Percentiles rank a stretch among this genome's conserved stretches.
phyloP scores from a whole-genome alignment of 1,140 invertebrate species.

The Manduca sexta region DNA sequence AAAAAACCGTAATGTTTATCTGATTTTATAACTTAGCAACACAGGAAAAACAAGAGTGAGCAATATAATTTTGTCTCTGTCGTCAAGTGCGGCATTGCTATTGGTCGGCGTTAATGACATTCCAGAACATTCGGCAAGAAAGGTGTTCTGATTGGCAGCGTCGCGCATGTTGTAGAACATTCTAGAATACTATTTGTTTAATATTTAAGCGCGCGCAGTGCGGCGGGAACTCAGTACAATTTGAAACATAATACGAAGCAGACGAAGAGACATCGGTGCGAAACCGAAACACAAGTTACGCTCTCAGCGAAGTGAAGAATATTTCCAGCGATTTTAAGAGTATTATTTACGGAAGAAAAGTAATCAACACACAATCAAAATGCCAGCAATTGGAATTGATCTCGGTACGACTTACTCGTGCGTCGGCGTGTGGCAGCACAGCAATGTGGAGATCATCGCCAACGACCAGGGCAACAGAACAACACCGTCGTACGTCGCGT shows the following conservation, averaged over 20 bases:
- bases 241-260: constrained; percentile 46
- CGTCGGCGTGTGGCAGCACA: constrained; percentile 90
- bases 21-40: background rate
- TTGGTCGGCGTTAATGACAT: constrained; percentile 22
- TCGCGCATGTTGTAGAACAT: constrained; percentile 27
- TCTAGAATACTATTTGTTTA: constrained; percentile 37
- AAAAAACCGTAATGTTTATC: no score
- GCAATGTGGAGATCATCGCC: constrained; percentile 96
- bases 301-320: no score
- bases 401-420: constrained; percentile 90
- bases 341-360: background rate
- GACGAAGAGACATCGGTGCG: constrained; percentile 37
- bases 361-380: constrained; percentile 42
- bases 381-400: constrained; percentile 84
- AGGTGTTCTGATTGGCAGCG: constrained; percentile 14
- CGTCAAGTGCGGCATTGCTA: constrained; percentile 2
- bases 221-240: constrained; percentile 50
- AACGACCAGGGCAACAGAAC: constrained; percentile 96
- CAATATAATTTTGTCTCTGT: background rate
- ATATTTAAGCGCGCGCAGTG: constrained; percentile 32
- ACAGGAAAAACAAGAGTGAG: background rate
- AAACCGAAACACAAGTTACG: constrained; percentile 30
- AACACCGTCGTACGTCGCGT: constrained; percentile 92
- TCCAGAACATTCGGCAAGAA: constrained; percentile 13
- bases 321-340: background rate